Conservation (phyloP, 2,113 vertebrate species). For the Amblyornis subalaris region DNA sequence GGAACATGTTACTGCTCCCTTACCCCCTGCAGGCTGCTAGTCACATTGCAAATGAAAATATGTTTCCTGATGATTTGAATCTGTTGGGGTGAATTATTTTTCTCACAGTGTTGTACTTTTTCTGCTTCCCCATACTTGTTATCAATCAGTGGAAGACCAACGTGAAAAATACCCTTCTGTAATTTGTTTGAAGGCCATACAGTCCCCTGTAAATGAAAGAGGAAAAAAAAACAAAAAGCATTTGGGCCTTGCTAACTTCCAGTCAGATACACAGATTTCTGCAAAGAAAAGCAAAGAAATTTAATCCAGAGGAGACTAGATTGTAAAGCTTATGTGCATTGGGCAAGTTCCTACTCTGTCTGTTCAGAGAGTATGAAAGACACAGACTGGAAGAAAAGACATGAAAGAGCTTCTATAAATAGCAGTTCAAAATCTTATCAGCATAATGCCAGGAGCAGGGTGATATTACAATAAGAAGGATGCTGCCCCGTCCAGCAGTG, state of each 20-base stretch:
- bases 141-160: background rate
- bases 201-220: background rate
- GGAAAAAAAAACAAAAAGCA: background rate
- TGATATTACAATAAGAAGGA: background rate
- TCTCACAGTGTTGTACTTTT: background rate
- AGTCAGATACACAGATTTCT: background rate
- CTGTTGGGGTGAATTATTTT: background rate
- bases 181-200: background rate
- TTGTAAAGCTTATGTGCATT: background rate
- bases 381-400: background rate
- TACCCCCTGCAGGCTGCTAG: background rate
- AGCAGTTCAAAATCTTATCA: background rate
- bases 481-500: background rate
- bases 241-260: background rate
- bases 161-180: background rate
- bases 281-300: background rate
- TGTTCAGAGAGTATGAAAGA: background rate
- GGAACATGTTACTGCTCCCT: background rate
- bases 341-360: background rate
- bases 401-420: background rate
- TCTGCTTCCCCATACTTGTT: background rate
- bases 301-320: background rate
- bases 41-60: background rate
- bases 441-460: background rate
- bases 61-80: background rate